Conservation (phyloP, 2,888 invertebrate species). For the Philopedon plagiatum region DNA sequence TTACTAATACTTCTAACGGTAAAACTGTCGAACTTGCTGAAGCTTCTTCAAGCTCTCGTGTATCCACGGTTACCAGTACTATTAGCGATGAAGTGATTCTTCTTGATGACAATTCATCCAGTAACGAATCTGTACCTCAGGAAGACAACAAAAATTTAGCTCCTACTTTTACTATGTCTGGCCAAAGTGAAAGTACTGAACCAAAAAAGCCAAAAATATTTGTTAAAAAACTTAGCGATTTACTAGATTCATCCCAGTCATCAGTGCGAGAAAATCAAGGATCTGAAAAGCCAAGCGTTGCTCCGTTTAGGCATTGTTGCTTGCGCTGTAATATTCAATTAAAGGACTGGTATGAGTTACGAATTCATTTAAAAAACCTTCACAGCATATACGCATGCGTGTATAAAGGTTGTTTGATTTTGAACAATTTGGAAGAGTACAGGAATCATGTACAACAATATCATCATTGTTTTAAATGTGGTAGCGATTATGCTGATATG, state of each 20-base stretch:
- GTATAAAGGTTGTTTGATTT: neutral
- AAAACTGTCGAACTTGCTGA: too few relatives aligned
- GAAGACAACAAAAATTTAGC: neutral
- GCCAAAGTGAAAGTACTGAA: neutral
- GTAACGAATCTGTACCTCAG: neutral
- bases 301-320: neutral
- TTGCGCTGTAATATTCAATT: constrained; percentile 2
- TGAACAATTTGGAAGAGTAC: neutral
- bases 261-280: neutral
- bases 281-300: neutral
- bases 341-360: neutral
- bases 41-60: too few relatives aligned
- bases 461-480: neutral
- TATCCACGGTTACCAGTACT: neutral
- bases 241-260: neutral
- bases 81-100: constrained; percentile 6
- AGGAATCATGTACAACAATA: neutral
- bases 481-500: neutral
- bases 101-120: constrained; percentile 18
- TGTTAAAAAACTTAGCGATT: constrained; percentile 43
- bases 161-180: neutral
- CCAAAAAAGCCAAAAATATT: constrained; percentile 43
- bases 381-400: neutral
- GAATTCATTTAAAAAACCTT: neutral
- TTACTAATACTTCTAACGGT: too few relatives aligned